Evolutionary conservation across 2,888 invertebrate genomes (phyloP), one percentile per base, ranked within the genome.

Genomic region (Agrochola litura): DNA sequence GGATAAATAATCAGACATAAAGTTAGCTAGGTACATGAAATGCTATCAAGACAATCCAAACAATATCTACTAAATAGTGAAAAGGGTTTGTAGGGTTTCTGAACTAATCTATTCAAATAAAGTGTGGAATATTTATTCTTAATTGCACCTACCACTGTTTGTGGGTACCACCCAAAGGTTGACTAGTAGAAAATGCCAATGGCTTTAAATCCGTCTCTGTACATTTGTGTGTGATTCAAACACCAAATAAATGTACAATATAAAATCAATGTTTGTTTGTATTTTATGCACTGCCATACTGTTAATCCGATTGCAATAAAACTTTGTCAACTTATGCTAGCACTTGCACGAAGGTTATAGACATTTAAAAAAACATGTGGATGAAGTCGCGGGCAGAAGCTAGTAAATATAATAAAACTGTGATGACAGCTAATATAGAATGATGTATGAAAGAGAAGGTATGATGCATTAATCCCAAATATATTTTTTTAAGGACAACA

Each of bases 1-100:
- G 16, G 19, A 60, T 67, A 37, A n/a, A 77, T 74, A 52, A 19
- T 73, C 30, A 52, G 30, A 54, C 46, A 77, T 54, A 10, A 54
- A 46, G 37, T 30, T 43, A 68, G n/a, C 30, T 52, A 67, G 10
- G 41, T 25, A 56, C 2, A 70, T 37, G 25, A 25, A 56, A 56
- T 75, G 8, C 52, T 73, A n/a, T 46, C 6, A n/a, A 52, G 16
- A 66, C n/a, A 49, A 49, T 70, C 16, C 6, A 1, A 60, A 60
- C 22, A 9, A 60, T 22, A 46, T 60, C 58, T 49, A 46, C 46
- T 37, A 4, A n/a, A 37, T 25, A 71, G 10, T 74, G 10, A 30
- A 30, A 49, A 19, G 6, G 2, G 4, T 30, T 37, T 52, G 6
- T 43, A 43, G 1, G 46, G 61, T 78, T 64, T 78, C 63, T 64